phyloP scores from a whole-genome alignment of 2,113 vertebrate species.

The Cochlearius cochlearius region DNA sequence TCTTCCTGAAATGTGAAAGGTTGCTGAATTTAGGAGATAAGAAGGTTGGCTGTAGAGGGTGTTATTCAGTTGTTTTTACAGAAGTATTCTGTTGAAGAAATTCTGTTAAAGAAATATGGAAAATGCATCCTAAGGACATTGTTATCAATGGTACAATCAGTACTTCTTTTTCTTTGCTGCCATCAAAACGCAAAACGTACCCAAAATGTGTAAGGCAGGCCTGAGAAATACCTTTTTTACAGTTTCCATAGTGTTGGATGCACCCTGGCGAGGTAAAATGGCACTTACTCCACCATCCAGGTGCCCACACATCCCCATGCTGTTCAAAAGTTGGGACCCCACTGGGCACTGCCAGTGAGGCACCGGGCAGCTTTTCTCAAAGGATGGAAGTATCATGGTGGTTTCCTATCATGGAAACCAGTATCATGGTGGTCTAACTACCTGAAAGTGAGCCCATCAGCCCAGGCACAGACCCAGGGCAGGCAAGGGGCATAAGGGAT shows the following conservation, averaged over 20 bases:
- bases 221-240: background rate
- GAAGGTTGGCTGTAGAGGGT: background rate
- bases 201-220: background rate
- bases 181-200: background rate
- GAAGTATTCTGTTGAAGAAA: background rate
- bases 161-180: background rate
- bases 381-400: background rate
- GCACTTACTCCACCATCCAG: rapidly evolving
- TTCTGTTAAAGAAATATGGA: background rate
- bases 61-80: background rate
- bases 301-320: no score
- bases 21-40: background rate
- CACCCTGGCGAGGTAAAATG: background rate
- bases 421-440: no score
- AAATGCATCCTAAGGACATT: background rate
- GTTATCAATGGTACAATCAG: background rate
- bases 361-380: background rate
- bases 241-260: rapidly evolving
- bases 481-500: background rate
- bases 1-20: background rate
- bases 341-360: background rate
- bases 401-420: no score
- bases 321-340: background rate
- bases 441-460: background rate
- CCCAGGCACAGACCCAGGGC: background rate